Base-by-base conservation (phyloP, 2,888 invertebrate genomes). In the Dinocampus coccinellae region DNA sequence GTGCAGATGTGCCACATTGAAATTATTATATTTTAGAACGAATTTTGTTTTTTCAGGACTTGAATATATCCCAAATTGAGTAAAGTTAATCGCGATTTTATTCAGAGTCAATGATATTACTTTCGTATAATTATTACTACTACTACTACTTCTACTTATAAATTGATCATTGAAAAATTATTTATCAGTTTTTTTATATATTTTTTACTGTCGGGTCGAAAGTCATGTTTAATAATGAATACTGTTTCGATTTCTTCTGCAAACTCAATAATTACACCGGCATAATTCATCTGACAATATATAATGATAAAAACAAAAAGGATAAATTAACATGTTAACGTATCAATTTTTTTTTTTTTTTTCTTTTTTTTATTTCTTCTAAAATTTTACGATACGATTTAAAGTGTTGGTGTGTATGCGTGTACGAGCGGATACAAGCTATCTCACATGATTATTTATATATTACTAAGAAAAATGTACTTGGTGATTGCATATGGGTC, bases 401-500 rank as follows among this genome's bases (percentile, higher is more conserved):
- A n/a, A n/a, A n/a, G n/a, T n/a, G n/a, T n/a, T n/a, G n/a, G n/a
- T n/a, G n/a, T n/a, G n/a, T n/a, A n/a, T n/a, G n/a, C n/a, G n/a
- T n/a, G n/a, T n/a, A n/a, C n/a, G n/a, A n/a, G n/a, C n/a, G n/a
- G n/a, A n/a, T n/a, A n/a, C n/a, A n/a, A n/a, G n/a, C n/a, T n/a
- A n/a, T n/a, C n/a, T n/a, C n/a, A n/a, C n/a, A n/a, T n/a, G 7
- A 4, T 4, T 29, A 29, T 29, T 4, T 42, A 42, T 42, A 10
- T 42, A 42, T 11, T 3, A 6, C 2, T 13, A 13, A 42, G 11
- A 42, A 13, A 53, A 16, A 53, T 53, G 53, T 53, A 53, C 16
- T 42, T 47, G 26, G 47, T 22, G 26, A 42, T 80, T 84, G 82
- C 83, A 84, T 83, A 86, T 86, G 87, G 87, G 87, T 87, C 87